phyloP scores from a whole-genome alignment of 2,797 vertebrate species.

The Sebastes jordani region DNA sequence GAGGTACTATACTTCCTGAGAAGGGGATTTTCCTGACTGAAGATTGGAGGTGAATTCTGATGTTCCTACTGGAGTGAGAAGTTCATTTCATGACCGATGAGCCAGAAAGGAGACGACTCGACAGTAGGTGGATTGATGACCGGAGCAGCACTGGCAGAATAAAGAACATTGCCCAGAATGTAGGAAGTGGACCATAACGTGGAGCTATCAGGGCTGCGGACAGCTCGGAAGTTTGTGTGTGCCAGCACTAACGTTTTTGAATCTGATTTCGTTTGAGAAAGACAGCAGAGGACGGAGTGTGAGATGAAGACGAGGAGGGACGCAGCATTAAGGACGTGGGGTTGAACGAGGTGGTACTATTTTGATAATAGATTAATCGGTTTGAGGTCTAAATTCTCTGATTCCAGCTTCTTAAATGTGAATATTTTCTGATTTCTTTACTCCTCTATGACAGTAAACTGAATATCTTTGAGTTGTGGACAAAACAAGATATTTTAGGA shows the following conservation, averaged over 20 bases:
- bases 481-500: no score
- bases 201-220: slow-evolving; percentile 14
- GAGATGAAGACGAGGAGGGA: background rate
- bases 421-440: no score
- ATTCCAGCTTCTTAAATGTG: no score
- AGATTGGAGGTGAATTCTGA: slow-evolving; percentile 24
- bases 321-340: background rate
- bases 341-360: no score
- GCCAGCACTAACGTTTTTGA: slow-evolving; percentile 13
- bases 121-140: slow-evolving; percentile 53
- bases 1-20: background rate
- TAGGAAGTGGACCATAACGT: slow-evolving; percentile 49
- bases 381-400: no score
- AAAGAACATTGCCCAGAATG: slow-evolving; percentile 30
- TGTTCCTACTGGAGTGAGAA: slow-evolving; percentile 48
- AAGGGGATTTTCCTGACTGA: slow-evolving; percentile 14
- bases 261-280: slow-evolving; percentile 34
- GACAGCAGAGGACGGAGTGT: background rate
- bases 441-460: no score
- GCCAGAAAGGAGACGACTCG: slow-evolving; percentile 23
- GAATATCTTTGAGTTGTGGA: no score
- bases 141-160: slow-evolving; percentile 17
- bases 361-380: no score
- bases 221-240: slow-evolving; percentile 33
- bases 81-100: slow-evolving; percentile 64